Evolutionary conservation across 2,113 vertebrate genomes (phyloP), one percentile per base, ranked within the genome.

Genomic region (Potamarius usumacintae): DNA sequence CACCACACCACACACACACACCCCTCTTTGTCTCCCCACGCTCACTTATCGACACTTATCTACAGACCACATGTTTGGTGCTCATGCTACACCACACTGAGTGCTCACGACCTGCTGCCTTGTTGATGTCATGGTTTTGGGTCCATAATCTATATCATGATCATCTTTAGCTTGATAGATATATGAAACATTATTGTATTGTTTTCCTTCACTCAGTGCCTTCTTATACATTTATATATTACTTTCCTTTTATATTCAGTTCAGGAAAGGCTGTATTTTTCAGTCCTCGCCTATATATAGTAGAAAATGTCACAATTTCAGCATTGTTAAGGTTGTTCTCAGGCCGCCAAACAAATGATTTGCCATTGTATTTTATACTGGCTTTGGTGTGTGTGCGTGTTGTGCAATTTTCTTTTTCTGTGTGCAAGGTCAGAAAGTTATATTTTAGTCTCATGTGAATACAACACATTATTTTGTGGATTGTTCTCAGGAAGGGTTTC

Each of bases 1-100:
- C 27, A 71, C 60, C 74, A 58, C 50, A 82, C 72, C 78, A 83
- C 50, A 63, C 34, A 92, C 84, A 88, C 89, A 0, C 86, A 65
- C 63, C n/a, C n/a, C 55, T 63, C 79, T 83, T 60, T 77, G 71
- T 48, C 15, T 69, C 65, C 57, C 30, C 30, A 30, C 30, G 1
- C 30, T 30, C 30, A 30, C 30, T 30, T 30, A 71, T 69, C 30
- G 30, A 30, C 30, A 30, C 30, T 74, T 83, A 34, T 53, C n/a
- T 25, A 48, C 60, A 77, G 27, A 50, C 53, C 11, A 58, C 82
- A 80, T 34, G 15, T n/a, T 84, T 69, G 62, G 22, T 57, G 65
- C 52, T 72, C 30, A 30, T 30, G 30, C 17, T 60, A 81, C 55
- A 20, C 17, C 12, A 78, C 25, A 53, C 18, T 1, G 12, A 30